Base-by-base conservation (phyloP, 1,140 invertebrate genomes). In the Ephestia elutella region DNA sequence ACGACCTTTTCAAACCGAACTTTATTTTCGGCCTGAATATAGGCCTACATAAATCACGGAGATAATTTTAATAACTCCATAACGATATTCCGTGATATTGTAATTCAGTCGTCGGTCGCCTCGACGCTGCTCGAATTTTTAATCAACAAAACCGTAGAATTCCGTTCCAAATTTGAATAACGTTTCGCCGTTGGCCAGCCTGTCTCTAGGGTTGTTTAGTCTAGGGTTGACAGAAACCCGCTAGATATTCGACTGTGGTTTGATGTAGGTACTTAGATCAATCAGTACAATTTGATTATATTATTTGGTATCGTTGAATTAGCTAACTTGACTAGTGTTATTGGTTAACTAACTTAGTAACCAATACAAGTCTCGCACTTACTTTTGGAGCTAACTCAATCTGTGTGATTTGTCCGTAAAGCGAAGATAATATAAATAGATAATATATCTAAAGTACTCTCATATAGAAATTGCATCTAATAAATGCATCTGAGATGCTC, bases 141-240 rank as follows among this genome's bases (percentile, higher is more conserved):
- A 82, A 82, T 82, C 71, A 68, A 73, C 68, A 72, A 28, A 62
- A 64, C 65, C 71, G 65, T 63, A 60, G 71, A 77, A 78, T 76
- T 78, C 64, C 57, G 62, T 60, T 63, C 65, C 69, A 72, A 71
- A 82, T 82, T 82, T 82, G 73, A 79, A 82, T 82, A 82, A 74
- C 65, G 66, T 48, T 60, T 35, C 54, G 50, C 50, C 50, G 50
- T 32, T 28, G 17, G 50, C 51, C 25, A 48, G 57, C 60, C 38
- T 3, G 38, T 44, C 15, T n/a, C 38, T 44, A 3, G 38, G 38
- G 13, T 44, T 44, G 32, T 38, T 38, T 38, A 11, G 32, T 38
- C 2, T 15, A 44, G 38, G 15, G 15, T 15, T 44, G 38, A 44
- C 15, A 25, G 21, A 25, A 25, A 3, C 2, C 7, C 21, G 21